phyloP scores from a whole-genome alignment of 2,797 vertebrate genomes.

The Girardinus metallicus region DNA sequence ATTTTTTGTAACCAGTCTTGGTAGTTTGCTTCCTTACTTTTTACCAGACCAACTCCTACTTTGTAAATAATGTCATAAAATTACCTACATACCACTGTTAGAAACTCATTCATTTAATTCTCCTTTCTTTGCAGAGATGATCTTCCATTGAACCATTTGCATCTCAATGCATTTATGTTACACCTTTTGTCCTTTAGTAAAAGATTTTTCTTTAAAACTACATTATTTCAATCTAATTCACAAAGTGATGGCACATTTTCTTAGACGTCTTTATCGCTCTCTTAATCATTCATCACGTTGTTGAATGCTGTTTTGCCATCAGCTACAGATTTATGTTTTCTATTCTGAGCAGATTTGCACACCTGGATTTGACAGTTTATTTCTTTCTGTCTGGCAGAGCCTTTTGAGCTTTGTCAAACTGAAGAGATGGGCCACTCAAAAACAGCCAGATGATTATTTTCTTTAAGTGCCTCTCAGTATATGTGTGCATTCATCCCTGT shows the following conservation, averaged over 20 bases:
- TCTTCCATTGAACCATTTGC: background rate
- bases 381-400: background rate
- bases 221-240: background rate
- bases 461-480: slow-evolving; percentile 5
- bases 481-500: slow-evolving; percentile 3
- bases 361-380: slow-evolving; percentile 1
- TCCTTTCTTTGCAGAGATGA: background rate
- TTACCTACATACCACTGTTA: background rate
- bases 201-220: background rate
- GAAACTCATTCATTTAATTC: background rate
- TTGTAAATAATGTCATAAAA: background rate
- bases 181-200: background rate
- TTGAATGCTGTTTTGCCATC: background rate
- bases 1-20: slow-evolving; percentile 56
- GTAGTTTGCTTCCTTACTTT: background rate
- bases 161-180: background rate
- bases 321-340: background rate
- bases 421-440: background rate
- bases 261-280: background rate
- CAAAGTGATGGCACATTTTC: background rate
- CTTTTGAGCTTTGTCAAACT: background rate
- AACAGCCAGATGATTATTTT: background rate
- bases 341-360: background rate
- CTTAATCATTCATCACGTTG: background rate
- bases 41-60: background rate